Evolutionary conservation across 2,888 invertebrate genomes (phyloP).

Genomic region (Bimastos eiseni): DNA sequence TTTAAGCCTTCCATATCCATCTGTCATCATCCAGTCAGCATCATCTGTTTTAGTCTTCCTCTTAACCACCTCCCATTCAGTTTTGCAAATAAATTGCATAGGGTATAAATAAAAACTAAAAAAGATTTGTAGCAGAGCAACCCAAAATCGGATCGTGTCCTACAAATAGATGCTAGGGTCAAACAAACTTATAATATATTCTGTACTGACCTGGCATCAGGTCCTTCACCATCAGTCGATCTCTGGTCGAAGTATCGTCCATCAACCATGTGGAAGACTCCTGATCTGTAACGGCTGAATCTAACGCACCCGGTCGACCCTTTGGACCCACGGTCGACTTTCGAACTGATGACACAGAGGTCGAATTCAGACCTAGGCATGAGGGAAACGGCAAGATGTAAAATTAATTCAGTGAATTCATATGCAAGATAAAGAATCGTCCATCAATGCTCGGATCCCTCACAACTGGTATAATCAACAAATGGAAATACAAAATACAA

Average conservation of each 20-base stretch:
- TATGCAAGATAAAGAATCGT: not conserved
- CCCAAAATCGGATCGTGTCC: not conserved
- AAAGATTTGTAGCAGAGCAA: not conserved
- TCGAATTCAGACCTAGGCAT: not conserved
- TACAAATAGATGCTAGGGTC: slow-evolving; percentile 57
- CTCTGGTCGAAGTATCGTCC: not conserved
- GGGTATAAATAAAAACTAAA: not conserved
- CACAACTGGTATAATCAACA: no score
- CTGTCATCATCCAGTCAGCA: no score
- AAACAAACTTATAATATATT: slow-evolving; percentile 66
- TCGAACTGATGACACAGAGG: not conserved
- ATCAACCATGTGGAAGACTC: slow-evolving; percentile 19
- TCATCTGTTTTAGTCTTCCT: no score
- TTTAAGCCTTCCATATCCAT: no score
- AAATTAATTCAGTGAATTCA: not conserved
- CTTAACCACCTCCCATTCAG: no score
- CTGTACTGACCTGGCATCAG: slow-evolving; percentile 60
- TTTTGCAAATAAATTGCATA: no score
- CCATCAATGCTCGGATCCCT: not conserved
- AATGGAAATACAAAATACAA: not conserved
- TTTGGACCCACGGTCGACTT: not conserved
- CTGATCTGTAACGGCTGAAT: not conserved
- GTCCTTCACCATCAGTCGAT: slow-evolving; percentile 30
- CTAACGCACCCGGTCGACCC: not conserved
- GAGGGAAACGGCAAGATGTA: not conserved